These are phyloP conservation scores for Cephalopterus ornatus DNA, from an alignment of 2,113 vertebrate species.

Conservation along the genomic window DNA sequence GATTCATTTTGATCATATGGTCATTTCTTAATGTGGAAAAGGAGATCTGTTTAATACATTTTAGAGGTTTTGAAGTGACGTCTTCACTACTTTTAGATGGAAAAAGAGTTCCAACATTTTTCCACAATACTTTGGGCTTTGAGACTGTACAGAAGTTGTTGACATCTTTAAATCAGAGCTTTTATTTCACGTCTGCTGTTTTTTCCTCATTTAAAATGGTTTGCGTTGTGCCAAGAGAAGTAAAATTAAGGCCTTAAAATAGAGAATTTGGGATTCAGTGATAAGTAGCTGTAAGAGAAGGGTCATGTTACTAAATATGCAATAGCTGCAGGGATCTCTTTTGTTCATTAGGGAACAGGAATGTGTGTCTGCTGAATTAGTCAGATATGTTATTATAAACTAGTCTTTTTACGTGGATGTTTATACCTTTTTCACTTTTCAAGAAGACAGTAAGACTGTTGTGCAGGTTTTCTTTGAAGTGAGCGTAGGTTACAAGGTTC, in stretches of 20 bases:
- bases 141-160: conserved; percentile 47
- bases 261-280: background rate
- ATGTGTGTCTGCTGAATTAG: background rate
- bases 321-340: background rate
- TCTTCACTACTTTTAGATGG: conserved; percentile 25
- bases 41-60: conserved; percentile 50
- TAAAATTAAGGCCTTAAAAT: conserved; percentile 49
- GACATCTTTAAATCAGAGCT: conserved; percentile 49
- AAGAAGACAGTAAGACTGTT: background rate
- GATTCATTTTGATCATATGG: background rate
- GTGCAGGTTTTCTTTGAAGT: background rate
- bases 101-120: conserved; percentile 43
- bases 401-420: background rate
- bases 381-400: background rate
- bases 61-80: conserved; percentile 1
- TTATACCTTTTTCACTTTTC: background rate
- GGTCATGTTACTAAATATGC: conserved; percentile 4
- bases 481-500: background rate
- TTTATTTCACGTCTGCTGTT: conserved; percentile 37
- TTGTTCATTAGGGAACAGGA: background rate
- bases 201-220: conserved; percentile 8
- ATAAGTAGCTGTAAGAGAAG: background rate
- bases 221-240: conserved; percentile 27
- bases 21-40: conserved; percentile 36
- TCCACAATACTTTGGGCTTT: conserved; percentile 35